A percentile compares a stretch with the other conserved stretches of the same genome.
Evolutionary conservation across 2,888 invertebrate genomes (phyloP).

Genomic region (Meloe dianella): DNA sequence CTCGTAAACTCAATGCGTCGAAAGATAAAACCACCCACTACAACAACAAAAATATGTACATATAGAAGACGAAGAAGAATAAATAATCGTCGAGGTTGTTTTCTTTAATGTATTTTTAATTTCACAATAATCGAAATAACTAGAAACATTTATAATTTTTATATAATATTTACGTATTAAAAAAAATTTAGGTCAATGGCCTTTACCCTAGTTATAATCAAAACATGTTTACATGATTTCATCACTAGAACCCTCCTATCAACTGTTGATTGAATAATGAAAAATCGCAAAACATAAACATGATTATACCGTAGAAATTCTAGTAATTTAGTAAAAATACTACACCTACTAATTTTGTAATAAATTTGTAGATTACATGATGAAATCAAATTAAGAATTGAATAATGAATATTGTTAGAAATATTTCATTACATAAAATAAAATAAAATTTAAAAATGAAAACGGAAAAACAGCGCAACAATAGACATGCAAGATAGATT

Average conservation of each 20-base stretch:
- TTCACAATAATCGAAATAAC: neutral
- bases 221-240: constrained; percentile 2
- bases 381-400: neutral
- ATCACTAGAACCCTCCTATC: constrained; percentile 22
- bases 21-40: neutral
- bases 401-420: neutral
- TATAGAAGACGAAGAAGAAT: too few species aligned
- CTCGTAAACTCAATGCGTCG: neutral
- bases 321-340: neutral
- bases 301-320: constrained; percentile 7
- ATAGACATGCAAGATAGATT: constrained; percentile 32
- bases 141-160: too few species aligned
- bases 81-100: neutral
- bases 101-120: constrained; percentile 10
- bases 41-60: too few species aligned
- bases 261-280: constrained; percentile 19
- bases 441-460: neutral
- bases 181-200: constrained; percentile 9
- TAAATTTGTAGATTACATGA: constrained; percentile 11
- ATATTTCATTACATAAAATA: neutral
- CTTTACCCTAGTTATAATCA: neutral
- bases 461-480: neutral
- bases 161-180: neutral
- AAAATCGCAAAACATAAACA: constrained; percentile 14
- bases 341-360: neutral